These are phyloP conservation scores for Globicephala melas DNA, from an alignment of 2,113 vertebrate genomes.

Conservation along the genomic window DNA sequence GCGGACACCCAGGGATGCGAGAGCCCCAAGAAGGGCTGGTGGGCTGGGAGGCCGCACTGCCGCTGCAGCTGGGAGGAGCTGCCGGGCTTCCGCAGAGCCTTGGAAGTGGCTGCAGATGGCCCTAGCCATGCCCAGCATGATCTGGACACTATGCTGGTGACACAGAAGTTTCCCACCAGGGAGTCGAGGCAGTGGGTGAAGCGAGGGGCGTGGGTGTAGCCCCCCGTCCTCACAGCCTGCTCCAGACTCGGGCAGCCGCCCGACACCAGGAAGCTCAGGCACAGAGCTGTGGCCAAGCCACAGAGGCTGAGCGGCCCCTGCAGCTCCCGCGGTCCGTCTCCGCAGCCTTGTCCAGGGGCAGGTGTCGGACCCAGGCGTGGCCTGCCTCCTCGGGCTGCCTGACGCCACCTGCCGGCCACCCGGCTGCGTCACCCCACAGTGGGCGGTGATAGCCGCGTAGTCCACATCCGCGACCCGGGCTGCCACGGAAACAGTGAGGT, in stretches of 20 bases:
- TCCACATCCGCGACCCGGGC: not conserved
- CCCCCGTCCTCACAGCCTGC: not conserved
- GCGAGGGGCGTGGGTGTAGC: constrained; percentile 47
- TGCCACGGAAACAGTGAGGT: not conserved
- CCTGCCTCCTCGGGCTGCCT: not conserved
- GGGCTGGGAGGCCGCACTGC: not conserved
- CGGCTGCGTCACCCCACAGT: not conserved
- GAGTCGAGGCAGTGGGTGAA: constrained; percentile 50
- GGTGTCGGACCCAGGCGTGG: not conserved
- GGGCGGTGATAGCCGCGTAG: constrained; percentile 18
- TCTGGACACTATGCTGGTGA: constrained; percentile 48
- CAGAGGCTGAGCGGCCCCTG: constrained; percentile 26
- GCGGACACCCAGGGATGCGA: not conserved
- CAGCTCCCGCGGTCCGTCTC: constrained; percentile 16
- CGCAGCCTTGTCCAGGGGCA: not conserved
- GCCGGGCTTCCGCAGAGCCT: not conserved
- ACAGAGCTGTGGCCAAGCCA: constrained; percentile 34
- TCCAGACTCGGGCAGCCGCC: constrained; percentile 27
- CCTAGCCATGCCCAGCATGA: constrained; percentile 9
- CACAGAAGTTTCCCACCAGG: constrained; percentile 48
- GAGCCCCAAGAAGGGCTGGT: not conserved
- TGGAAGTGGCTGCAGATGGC: constrained; percentile 55
- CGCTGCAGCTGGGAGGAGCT: constrained; percentile 10
- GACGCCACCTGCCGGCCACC: accelerated
- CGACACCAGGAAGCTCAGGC: constrained; percentile 23